Percentiles rank a stretch among this genome's conserved stretches.
These are phyloP conservation scores for Drosophila neonasuta DNA, from an alignment of 2,888 invertebrate species.

Conservation along the genomic window DNA sequence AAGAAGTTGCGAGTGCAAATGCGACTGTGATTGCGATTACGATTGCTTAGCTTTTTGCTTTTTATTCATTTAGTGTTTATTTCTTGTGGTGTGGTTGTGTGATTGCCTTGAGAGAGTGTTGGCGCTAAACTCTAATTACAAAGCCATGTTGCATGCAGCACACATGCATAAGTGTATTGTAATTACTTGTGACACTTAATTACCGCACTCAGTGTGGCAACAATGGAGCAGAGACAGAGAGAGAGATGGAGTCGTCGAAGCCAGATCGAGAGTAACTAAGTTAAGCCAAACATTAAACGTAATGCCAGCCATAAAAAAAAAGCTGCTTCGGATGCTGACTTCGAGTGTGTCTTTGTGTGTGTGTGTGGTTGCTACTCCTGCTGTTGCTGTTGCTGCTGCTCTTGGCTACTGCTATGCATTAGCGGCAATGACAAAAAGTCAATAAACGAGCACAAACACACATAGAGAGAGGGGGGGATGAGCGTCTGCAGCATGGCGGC, in stretches of 20 bases:
- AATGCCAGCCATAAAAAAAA: constrained; percentile 74
- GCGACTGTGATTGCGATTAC: constrained; percentile 19
- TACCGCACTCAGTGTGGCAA: constrained; percentile 62
- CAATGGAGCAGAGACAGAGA: constrained; percentile 29
- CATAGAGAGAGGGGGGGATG: neutral
- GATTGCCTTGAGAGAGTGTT: constrained; percentile 37
- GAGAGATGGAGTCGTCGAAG: constrained; percentile 11
- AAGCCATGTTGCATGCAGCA: constrained; percentile 67
- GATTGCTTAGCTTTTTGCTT: constrained; percentile 4
- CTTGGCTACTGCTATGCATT: constrained; percentile 68
- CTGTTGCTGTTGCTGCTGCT: constrained; percentile 19
- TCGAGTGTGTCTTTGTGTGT: constrained; percentile 29
- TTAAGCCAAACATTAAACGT: constrained; percentile 76
- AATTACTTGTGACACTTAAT: constrained; percentile 78
- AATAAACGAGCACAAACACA: constrained; percentile 58
- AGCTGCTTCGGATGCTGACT: constrained; percentile 64
- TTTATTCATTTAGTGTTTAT: constrained; percentile 11
- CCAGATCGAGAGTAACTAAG: constrained; percentile 64
- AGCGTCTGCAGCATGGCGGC: constrained; percentile 36
- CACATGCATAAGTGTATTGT: constrained; percentile 76
- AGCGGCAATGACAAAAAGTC: constrained; percentile 76
- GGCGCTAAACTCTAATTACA: constrained; percentile 75
- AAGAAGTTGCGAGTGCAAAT: neutral
- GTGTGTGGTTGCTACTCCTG: constrained; percentile 19
- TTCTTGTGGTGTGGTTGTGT: constrained; percentile 12